Evolutionary conservation across 1,140 invertebrate genomes (phyloP).

Genomic region (Potamilus streckersoni): DNA sequence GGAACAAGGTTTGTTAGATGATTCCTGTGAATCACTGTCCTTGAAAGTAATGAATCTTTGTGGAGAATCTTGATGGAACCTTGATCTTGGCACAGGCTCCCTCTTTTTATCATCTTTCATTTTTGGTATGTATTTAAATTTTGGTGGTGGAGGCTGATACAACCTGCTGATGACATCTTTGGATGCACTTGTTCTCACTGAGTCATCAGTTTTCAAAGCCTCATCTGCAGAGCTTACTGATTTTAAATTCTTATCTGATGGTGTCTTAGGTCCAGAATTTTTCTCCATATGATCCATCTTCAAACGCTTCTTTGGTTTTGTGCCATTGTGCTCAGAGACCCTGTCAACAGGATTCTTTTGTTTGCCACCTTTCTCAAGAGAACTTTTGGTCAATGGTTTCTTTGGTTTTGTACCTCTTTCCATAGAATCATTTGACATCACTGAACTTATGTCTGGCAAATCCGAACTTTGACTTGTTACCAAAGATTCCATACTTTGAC

Average conservation of each 20-base stretch:
- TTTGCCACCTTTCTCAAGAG: too few species aligned
- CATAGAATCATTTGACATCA: too few species aligned
- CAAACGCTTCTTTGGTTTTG: too few species aligned
- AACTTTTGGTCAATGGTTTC: too few species aligned
- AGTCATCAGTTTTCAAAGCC: conserved; percentile 16
- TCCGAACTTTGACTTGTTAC: too few species aligned
- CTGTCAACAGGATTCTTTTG: too few species aligned
- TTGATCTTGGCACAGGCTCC: conserved; percentile 18
- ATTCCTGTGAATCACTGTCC: neutral
- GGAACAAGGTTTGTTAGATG: neutral
- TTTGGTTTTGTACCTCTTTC: too few species aligned
- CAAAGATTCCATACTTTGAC: conserved; percentile 11
- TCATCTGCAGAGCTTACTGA: neutral
- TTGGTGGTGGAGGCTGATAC: conserved; percentile 44
- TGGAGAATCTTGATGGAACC: neutral
- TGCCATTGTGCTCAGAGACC: too few species aligned
- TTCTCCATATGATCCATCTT: neutral
- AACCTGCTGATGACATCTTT: conserved; percentile 52
- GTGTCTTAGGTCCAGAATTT: conserved; percentile 1
- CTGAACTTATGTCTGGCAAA: too few species aligned
- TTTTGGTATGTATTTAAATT: conserved; percentile 47
- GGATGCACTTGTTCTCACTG: conserved; percentile 37
- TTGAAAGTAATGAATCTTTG: neutral
- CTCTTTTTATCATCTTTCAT: conserved; percentile 25
- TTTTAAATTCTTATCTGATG: neutral